Base-by-base conservation (phyloP, 1,140 invertebrate species). In the Ctenoplectra terminalis region DNA sequence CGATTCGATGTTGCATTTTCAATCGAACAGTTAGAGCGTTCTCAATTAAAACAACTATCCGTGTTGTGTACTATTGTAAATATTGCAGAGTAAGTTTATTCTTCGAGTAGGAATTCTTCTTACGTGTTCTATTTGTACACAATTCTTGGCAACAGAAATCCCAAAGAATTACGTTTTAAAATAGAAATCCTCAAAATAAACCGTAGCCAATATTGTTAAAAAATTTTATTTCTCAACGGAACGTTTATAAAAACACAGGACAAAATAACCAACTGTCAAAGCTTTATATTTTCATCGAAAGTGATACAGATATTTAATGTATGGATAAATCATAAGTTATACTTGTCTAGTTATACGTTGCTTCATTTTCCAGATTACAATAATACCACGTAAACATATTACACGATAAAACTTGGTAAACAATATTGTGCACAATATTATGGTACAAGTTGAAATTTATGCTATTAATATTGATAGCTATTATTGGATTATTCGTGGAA, bases 91-190 rank as follows among this genome's bases (percentile, higher is more conserved):
- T 23, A 50, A 50, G 56, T 60, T 61, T 61, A 48, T 74, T 50
- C 56, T n/a, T 17, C 56, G 56, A 23, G 71, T 31, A 34, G 48
- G 40, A 43, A 31, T 48, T 40, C 15, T 29, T 23, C 29, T 13
- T 48, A n/a, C 26, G n/a, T 29, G 43, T 61, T 74, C 43, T 74
- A 61, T 74, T 61, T 61, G 56, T 61, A 61, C 71, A 61, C 26
- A 48, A 40, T 29, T 74, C 31, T 61, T 26, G 43, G 56, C 23
- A 34, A 31, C 31, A 50, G n/a, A 34, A 9, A 61, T 23, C 34
- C 43, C 43, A 20, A 31, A 73, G 56, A 23, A 56, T 34, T 15
- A 26, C 29, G 56, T 15, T 34, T 37, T 20, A 31, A 13, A 48
- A 11, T 9, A 48, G 54, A 31, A 31, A 60, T 60, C 26, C 17